A percentile compares a stretch with the other conserved stretches of the same genome.
phyloP scores from a whole-genome alignment of 1,140 invertebrate genomes.

The Eupeodes corollae region DNA sequence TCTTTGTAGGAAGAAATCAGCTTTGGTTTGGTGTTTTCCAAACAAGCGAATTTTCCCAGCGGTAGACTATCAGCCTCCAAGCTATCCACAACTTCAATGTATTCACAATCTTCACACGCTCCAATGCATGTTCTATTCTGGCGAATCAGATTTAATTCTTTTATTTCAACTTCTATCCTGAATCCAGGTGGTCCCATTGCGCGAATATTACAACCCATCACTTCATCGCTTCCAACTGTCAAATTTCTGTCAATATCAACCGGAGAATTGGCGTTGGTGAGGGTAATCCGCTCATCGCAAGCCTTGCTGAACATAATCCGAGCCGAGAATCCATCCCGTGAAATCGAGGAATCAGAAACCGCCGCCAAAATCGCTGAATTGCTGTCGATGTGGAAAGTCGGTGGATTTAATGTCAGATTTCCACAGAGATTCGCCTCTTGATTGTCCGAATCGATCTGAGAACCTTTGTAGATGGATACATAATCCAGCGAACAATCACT shows the following conservation, averaged over 20 bases:
- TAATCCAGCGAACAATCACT: slow-evolving; percentile 40
- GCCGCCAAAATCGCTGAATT: slow-evolving; percentile 49
- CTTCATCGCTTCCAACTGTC: slow-evolving; percentile 30
- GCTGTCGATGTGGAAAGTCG: slow-evolving; percentile 43
- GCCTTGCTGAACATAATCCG: slow-evolving; percentile 51
- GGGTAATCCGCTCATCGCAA: slow-evolving; percentile 26
- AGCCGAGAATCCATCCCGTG: slow-evolving; percentile 46
- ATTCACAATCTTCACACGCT: slow-evolving; percentile 49
- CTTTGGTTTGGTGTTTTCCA: slow-evolving; percentile 39
- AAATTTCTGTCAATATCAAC: slow-evolving; percentile 16
- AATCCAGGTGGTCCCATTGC: slow-evolving; percentile 30
- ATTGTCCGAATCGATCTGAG: slow-evolving; percentile 28
- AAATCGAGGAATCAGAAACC: slow-evolving; percentile 35
- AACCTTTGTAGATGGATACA: slow-evolving; percentile 49
- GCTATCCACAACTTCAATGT: slow-evolving; percentile 59
- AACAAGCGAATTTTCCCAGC: slow-evolving; percentile 48
- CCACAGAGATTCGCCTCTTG: slow-evolving; percentile 50
- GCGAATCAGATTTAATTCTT: slow-evolving; percentile 41
- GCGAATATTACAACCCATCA: slow-evolving; percentile 39
- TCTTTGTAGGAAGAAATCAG: slow-evolving; percentile 44
- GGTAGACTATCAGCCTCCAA: slow-evolving; percentile 41
- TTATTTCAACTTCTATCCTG: slow-evolving; percentile 45
- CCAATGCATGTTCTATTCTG: slow-evolving; percentile 16
- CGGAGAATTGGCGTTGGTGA: slow-evolving; percentile 13
- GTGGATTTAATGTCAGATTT: slow-evolving; percentile 40